Base-by-base conservation (phyloP, 2,113 vertebrate species). In the Pholis gunnellus region DNA sequence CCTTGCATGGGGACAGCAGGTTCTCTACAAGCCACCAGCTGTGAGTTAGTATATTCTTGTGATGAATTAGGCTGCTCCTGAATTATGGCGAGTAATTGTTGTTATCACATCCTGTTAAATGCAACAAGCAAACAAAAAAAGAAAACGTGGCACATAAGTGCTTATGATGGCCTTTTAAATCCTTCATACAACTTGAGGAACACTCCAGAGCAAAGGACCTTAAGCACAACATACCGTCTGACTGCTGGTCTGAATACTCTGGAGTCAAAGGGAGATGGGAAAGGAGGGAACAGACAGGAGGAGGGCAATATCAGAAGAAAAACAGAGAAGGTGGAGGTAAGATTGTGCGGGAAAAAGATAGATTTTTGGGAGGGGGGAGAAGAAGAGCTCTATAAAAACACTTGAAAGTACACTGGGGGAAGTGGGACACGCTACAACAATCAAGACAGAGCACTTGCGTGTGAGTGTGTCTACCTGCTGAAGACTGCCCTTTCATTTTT, bases 401-500 rank as follows among this genome's bases (percentile, higher is more conserved):
- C 25, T 38, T 71, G 6, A 57, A 15, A 79, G 46, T 42, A 50
- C 29, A 70, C 20, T 14, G 52, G 15, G 1, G 72, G 5, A 17
- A n/a, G 9, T 36, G 7, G 36, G 44, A 18, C 9, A 69, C 25
- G 61, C 66, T 25, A 42, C n/a, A 63, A 9, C 52, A 52, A 6
- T 72, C 20, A 63, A 46, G 17, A 48, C 29, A 42, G 54, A 83
- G 71, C 66, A 29, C 60, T 48, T 13, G 22, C 42, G 27, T n/a
- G 40, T 18, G 29, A 78, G 73, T 14, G 29, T 44, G 56, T 72
- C 9, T 95, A 98, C 97, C 97, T 98, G 93, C 74, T 91, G 83
- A 93, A 94, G 50, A 95, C 89, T 0, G 95, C 94, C 63, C 93
- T 95, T 92, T 96, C 96, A 0, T 92, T 93, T 73, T 94, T 90